Base-by-base conservation (phyloP, 2,888 invertebrate genomes). In the Hydrotaea cyrtoneurina region DNA sequence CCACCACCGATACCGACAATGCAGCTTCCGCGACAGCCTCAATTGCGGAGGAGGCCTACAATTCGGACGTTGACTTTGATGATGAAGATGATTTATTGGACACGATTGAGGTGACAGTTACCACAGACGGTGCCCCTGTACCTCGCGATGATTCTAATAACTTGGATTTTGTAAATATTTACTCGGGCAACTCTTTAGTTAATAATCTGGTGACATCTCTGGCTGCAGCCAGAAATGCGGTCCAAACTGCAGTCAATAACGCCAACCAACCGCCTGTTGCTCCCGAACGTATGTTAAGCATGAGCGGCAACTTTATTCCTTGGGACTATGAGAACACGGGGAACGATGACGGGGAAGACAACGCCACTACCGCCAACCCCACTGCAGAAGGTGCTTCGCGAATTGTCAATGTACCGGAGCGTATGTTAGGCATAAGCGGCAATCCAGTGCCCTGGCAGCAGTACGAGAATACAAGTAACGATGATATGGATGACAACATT, bases 81-180 rank as follows among this genome's bases (percentile, higher is more conserved):
- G 79, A 82, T 71, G 79, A 80, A 15, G 85, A 82, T 15, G 77
- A 82, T 43, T 64, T 82, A 46, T 62, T 85, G 15, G 85, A 85
- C 31, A 85, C 82, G n/a, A 85, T 85, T 62, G 82, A 82, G 71
- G 82, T 85, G 39, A 85, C 81, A 0, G 76, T 85, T 7, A 85
- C 81, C 0, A 85, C 79, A 46, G 79, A 85, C 46, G 85, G 71
- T 17, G 85, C 76, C 8, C 82, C 82, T 2, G 43, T 82, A 43
- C 69, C 69, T 43, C 79, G 77, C n/a, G 79, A 78, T 76, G 71
- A 78, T 31, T 4, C 31, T 0, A 82, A 85, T 74, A 77, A 82
- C 55, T 62, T 82, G 53, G 82, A 77, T 77, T 74, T 80, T 50
- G 79, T 85, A 19, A 79, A 77, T 62, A 19, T 82, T 0, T 26